Evolutionary conservation across 2,888 invertebrate genomes (phyloP).

Genomic region (Chydorus sphaericus): DNA sequence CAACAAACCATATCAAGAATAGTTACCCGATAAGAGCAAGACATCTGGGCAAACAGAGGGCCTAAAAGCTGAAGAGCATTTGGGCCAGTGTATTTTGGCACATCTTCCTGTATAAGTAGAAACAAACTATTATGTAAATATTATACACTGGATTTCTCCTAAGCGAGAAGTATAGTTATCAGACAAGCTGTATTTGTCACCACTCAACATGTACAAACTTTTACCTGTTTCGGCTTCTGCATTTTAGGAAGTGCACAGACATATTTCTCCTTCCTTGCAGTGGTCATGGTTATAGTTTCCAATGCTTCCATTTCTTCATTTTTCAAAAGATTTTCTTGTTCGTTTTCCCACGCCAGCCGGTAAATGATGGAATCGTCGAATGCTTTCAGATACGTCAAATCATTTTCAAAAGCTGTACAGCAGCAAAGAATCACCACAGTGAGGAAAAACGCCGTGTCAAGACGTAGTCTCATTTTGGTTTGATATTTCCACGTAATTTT

Average conservation of each 20-base stretch:
- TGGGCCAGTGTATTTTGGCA: constrained; percentile 51
- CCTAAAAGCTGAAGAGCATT: constrained; percentile 61
- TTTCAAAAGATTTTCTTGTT: constrained; percentile 20
- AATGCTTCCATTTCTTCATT: constrained; percentile 28
- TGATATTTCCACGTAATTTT: too few relatives aligned
- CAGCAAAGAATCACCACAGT: not conserved
- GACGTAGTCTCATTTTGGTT: too few relatives aligned
- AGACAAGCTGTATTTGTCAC: not conserved
- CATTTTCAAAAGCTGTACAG: not conserved
- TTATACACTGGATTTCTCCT: not conserved
- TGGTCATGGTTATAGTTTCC: constrained; percentile 51
- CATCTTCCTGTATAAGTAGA: constrained; percentile 29
- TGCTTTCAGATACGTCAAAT: constrained; percentile 23
- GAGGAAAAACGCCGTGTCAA: too few relatives aligned
- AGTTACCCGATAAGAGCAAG: constrained; percentile 60
- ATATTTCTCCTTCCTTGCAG: constrained; percentile 66
- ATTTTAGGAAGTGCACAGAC: constrained; percentile 63
- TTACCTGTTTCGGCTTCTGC: constrained; percentile 25
- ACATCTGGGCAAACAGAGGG: constrained; percentile 57
- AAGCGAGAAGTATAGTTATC: not conserved
- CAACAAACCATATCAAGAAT: not conserved
- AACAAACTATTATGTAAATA: too few relatives aligned
- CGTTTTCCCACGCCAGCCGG: constrained; percentile 61
- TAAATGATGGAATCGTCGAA: constrained; percentile 71
- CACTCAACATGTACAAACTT: not conserved